Conservation (phyloP, 64 coral and sea anemone genomes). For the Porites lutea region DNA sequence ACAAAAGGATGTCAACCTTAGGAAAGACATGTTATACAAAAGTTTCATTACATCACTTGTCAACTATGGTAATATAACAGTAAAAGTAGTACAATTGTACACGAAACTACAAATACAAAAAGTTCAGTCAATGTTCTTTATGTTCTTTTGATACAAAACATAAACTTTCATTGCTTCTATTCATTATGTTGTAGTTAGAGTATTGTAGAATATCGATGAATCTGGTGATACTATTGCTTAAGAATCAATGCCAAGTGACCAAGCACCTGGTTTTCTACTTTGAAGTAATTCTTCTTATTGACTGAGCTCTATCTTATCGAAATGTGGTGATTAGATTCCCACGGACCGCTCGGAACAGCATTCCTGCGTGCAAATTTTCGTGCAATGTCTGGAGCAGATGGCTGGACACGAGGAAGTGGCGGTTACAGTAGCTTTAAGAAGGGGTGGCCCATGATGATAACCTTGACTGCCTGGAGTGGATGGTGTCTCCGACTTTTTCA, state of each 20-base stretch:
- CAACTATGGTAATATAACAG: too few relatives aligned
- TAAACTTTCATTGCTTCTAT: too few relatives aligned
- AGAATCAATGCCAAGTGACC: neutral
- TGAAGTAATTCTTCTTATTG: neutral
- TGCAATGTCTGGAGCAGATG: constrained; percentile 56
- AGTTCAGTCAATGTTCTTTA: too few relatives aligned
- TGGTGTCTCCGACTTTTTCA: constrained; percentile 13
- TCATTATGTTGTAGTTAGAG: too few relatives aligned
- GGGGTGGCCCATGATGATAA: constrained; percentile 1
- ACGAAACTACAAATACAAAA: too few relatives aligned
- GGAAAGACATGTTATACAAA: too few relatives aligned
- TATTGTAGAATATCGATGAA: too few relatives aligned
- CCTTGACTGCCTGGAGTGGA: neutral
- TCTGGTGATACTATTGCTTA: neutral
- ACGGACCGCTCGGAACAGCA: constrained; percentile 17
- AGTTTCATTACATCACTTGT: too few relatives aligned
- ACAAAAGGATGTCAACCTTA: too few relatives aligned
- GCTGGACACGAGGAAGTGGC: constrained; percentile 20
- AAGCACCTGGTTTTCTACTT: neutral
- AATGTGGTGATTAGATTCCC: neutral
- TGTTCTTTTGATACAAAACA: too few relatives aligned
- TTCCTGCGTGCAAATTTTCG: constrained; percentile 39
- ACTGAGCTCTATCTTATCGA: neutral
- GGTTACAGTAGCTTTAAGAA: neutral
- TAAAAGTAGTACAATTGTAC: too few relatives aligned